A percentile compares a stretch with the other conserved stretches of the same genome.
These are phyloP conservation scores for Orthosia cruda DNA, from an alignment of 2,888 invertebrate genomes.

Conservation along the genomic window DNA sequence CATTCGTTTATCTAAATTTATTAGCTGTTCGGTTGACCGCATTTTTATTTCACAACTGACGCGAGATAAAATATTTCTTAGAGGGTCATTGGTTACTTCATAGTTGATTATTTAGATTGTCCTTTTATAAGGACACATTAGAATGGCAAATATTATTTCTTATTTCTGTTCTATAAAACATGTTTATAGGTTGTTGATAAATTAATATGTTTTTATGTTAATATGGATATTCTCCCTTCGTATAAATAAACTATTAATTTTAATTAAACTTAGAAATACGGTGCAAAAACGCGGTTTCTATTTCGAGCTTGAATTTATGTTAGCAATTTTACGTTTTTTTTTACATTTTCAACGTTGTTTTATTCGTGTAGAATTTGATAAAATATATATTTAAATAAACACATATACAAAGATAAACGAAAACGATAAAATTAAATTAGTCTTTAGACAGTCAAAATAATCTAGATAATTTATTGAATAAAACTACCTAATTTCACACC, in stretches of 20 bases:
- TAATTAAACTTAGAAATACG: no score
- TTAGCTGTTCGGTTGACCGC: constrained; percentile 59
- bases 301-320: no score
- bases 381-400: constrained; percentile 35
- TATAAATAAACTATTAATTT: no score
- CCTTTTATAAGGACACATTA: constrained; percentile 32
- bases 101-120: constrained; percentile 37
- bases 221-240: no score
- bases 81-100: constrained; percentile 40
- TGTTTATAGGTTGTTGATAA: no score
- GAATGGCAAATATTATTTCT: constrained; percentile 1
- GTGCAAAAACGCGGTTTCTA: no score
- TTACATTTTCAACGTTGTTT: no score
- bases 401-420: constrained; percentile 23
- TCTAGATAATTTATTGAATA: constrained; percentile 41
- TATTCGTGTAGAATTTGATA: no score
- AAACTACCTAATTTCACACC: constrained; percentile 45
- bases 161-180: background rate
- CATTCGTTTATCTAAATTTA: constrained; percentile 67
- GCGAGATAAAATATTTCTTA: constrained; percentile 47
- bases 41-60: constrained; percentile 67
- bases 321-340: background rate
- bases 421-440: constrained; percentile 38
- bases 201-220: no score
- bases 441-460: constrained; percentile 16